Evolutionary conservation across 2,888 invertebrate genomes (phyloP).

Genomic region (Mantis religiosa): DNA sequence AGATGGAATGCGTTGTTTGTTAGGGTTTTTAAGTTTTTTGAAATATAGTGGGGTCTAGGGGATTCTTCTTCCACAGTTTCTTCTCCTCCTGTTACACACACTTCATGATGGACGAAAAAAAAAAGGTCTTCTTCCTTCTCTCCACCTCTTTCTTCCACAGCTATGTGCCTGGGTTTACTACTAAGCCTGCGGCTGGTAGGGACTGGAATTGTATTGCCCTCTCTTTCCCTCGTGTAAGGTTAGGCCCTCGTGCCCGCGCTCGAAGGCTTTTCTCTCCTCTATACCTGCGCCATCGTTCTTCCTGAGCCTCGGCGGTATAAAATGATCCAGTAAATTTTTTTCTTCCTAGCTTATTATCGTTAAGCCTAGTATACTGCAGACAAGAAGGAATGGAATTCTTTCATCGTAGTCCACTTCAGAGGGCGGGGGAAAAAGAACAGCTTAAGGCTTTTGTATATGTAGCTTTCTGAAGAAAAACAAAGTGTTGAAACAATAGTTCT

Average conservation of each 20-base stretch:
- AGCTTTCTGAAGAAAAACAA: neutral
- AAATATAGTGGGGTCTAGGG: neutral
- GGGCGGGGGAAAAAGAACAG: neutral
- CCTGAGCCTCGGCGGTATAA: neutral
- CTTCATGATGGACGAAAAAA: neutral
- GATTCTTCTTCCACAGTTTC: neutral
- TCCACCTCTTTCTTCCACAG: neutral
- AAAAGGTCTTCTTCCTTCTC: neutral
- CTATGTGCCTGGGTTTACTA: constrained; percentile 2
- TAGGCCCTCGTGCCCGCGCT: neutral
- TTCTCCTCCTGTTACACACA: neutral
- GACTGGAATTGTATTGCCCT: neutral
- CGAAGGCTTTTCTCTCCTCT: neutral
- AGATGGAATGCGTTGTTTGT: neutral
- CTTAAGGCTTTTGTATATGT: neutral
- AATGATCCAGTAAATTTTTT: constrained; percentile 3
- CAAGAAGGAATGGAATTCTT: neutral
- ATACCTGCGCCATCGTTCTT: neutral
- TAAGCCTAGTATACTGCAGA: neutral
- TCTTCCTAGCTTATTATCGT: neutral
- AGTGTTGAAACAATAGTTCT: too few species aligned
- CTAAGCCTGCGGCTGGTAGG: neutral
- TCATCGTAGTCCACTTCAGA: neutral
- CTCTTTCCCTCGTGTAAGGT: neutral
- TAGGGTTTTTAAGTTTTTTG: constrained; percentile 3